phyloP scores from a whole-genome alignment of 2,113 vertebrate species.

The Promerops cafer region DNA sequence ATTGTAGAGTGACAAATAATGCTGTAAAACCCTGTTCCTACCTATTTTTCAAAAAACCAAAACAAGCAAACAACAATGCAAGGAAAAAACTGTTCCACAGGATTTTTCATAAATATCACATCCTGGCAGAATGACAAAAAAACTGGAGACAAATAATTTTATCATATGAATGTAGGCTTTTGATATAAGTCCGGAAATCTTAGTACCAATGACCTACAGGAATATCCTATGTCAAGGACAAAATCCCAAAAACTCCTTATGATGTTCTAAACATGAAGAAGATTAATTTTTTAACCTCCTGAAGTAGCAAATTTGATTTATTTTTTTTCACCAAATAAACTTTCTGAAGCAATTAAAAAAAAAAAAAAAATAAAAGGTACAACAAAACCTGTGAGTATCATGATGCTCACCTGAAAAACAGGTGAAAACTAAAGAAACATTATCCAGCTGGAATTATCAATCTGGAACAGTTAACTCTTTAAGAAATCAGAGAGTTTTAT shows the following conservation, averaged over 20 bases:
- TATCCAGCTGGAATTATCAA: neutral
- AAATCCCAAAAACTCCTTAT: neutral
- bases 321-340: neutral
- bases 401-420: neutral
- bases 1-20: neutral
- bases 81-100: neutral
- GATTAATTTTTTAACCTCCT: neutral
- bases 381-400: neutral
- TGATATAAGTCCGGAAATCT: neutral
- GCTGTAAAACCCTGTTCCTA: neutral
- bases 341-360: neutral
- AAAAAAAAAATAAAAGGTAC: neutral
- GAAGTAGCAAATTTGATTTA: neutral
- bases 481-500: neutral
- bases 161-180: neutral
- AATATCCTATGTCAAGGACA: neutral
- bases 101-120: neutral
- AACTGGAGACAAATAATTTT: neutral
- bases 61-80: accelerated
- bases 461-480: neutral
- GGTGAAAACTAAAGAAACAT: neutral
- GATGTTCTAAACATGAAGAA: neutral
- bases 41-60: neutral
- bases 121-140: neutral
- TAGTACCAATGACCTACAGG: neutral